A percentile compares a stretch with the other conserved stretches of the same genome.
These are phyloP conservation scores for Nasua narica DNA, from an alignment of 2,797 vertebrate genomes.

Conservation along the genomic window DNA sequence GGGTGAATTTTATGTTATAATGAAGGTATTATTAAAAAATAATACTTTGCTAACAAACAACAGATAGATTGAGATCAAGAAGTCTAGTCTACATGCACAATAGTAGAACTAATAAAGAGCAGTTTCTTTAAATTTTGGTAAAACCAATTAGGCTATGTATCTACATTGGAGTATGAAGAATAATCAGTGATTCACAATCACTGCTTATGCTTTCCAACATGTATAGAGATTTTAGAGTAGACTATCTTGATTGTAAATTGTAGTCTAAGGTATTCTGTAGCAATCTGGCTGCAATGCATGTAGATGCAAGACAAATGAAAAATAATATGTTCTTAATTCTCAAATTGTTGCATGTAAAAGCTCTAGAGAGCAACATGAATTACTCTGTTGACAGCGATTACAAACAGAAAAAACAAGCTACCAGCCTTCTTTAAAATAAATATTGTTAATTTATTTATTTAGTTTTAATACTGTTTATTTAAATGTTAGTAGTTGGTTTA, in stretches of 20 bases:
- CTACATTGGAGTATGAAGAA: background rate
- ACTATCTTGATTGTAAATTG: background rate
- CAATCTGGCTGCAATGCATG: background rate
- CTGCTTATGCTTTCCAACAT: background rate
- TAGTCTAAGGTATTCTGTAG: background rate
- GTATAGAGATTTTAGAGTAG: background rate
- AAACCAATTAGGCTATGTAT: background rate
- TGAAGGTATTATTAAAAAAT: background rate
- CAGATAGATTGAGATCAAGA: background rate
- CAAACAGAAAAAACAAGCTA: background rate
- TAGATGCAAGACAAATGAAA: background rate
- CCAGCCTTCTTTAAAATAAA: background rate
- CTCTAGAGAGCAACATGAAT: background rate
- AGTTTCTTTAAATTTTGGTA: background rate
- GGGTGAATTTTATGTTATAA: background rate
- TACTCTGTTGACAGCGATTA: background rate
- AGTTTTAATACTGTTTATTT: background rate
- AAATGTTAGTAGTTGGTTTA: background rate
- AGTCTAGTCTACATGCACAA: background rate
- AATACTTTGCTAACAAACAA: background rate
- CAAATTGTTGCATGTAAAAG: background rate
- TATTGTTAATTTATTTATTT: background rate
- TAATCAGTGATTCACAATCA: background rate
- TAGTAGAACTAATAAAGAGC: background rate
- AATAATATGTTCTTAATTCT: background rate